phyloP scores from a whole-genome alignment of 1,140 invertebrate species.

The Mizuhopecten yessoensis region DNA sequence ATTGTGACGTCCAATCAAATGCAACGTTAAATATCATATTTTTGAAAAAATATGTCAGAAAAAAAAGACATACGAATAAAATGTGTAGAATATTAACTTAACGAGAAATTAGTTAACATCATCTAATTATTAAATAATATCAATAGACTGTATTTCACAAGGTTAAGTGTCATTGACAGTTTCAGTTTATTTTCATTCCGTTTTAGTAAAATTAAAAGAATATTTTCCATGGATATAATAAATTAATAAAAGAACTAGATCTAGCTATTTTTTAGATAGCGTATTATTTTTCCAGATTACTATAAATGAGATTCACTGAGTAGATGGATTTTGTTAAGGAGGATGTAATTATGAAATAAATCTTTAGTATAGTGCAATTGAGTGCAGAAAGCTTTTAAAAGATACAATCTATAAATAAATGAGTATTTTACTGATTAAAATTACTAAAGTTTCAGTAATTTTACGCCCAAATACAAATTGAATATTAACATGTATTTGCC shows the following conservation, averaged over 20 bases:
- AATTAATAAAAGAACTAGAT: not conserved
- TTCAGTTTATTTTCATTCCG: no score
- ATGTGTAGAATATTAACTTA: no score
- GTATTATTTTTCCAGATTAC: not conserved
- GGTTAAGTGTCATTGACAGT: no score
- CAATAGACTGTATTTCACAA: no score
- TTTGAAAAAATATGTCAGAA: no score
- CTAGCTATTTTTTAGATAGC: not conserved
- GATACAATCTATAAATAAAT: not conserved
- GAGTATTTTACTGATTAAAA: not conserved
- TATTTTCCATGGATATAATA: not conserved
- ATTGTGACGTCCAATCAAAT: no score
- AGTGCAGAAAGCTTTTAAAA: not conserved
- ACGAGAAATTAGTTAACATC: no score
- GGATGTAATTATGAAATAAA: not conserved
- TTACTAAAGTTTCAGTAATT: not conserved
- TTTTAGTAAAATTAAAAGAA: no score
- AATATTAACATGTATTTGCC: not conserved
- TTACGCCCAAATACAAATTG: slow-evolving; percentile 4
- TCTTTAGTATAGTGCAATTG: not conserved
- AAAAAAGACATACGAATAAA: no score
- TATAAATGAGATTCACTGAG: not conserved
- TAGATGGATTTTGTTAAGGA: not conserved
- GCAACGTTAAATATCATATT: no score
- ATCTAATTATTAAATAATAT: no score